Evolutionary conservation across 2,888 invertebrate genomes (phyloP), one percentile per base, ranked within the genome.

Genomic region (Trisateles emortualis): DNA sequence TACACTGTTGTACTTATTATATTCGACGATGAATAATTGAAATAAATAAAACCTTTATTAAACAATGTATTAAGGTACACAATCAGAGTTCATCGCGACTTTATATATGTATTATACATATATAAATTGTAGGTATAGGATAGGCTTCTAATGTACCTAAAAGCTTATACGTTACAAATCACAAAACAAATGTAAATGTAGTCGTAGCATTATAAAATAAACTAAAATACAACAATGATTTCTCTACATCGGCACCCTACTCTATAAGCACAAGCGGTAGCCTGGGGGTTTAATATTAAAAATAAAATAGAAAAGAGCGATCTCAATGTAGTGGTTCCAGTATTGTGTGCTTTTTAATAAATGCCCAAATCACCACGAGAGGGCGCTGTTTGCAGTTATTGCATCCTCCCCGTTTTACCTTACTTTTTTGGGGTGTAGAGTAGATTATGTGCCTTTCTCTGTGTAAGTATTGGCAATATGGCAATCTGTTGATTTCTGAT

Each of bases 271-370:
- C 66, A 60, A 79, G 73, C 76, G 73, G 79, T 75, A 79, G 86
- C 87, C 82, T 71, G 84, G 72, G 88, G 88, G 82, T 86, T 89
- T 89, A 90, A 90, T 91, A 91, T 90, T 87, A 90, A 91, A 90
- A 90, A 90, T 91, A 90, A 90, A 90, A 90, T 81, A 86, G 83
- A 83, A 84, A 85, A 81, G 83, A 84, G 77, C 81, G 84, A 85
- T 86, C 84, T 63, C 77, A 57, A 77, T 86, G 84, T 86, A 87
- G 87, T 86, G 88, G 87, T 70, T 60, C 72, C 78, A 75, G 87
- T 83, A 88, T 90, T 91, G 91, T 90, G 83, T 89, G 90, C 88
- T 81, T 86, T 91, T 88, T 90, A 91, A 90, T 90, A 90, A 90
- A 90, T 85, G 83, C 83, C 86, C 77, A 84, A 88, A 90, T 89